Percentiles rank a stretch among this genome's conserved stretches.
Conservation (phyloP, 2,797 vertebrate species). For the Lophius americanus region DNA sequence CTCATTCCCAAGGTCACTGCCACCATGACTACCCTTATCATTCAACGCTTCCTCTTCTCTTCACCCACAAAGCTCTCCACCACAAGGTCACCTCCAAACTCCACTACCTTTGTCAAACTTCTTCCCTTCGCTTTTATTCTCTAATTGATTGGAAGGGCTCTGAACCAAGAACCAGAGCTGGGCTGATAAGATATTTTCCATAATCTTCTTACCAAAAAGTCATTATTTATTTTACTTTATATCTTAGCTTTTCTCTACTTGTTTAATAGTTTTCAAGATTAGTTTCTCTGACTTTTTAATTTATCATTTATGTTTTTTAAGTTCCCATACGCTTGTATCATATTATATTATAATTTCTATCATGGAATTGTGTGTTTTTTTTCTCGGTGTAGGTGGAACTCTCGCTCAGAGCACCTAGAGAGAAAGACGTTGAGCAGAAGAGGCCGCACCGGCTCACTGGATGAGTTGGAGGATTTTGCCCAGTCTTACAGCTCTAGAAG, state of each 20-base stretch:
- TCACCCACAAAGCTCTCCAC: not conserved
- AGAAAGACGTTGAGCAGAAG: conserved; percentile 86
- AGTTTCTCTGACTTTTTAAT: not conserved
- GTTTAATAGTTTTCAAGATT: not conserved
- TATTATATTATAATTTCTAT: not conserved
- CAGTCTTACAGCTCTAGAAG: conserved; percentile 71
- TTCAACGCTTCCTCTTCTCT: not conserved
- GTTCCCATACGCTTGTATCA: too few species aligned
- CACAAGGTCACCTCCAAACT: not conserved
- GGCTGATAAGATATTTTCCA: too few species aligned
- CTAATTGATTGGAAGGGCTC: too few species aligned
- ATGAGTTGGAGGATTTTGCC: conserved; percentile 93
- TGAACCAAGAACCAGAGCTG: too few species aligned
- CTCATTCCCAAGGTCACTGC: not conserved
- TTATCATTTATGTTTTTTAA: not conserved
- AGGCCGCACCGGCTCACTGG: conserved; percentile 91
- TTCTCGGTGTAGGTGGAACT: conserved; percentile 83
- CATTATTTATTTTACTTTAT: too few species aligned
- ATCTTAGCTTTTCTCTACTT: not conserved
- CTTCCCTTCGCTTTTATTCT: too few species aligned
- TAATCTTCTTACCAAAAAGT: too few species aligned
- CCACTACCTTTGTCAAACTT: not conserved
- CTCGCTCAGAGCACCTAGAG: conserved; percentile 89
- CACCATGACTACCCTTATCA: not conserved
- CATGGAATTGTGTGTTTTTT: conserved; percentile 1